phyloP scores from a whole-genome alignment of 2,797 vertebrate genomes.

The Microctenopoma stevenorrisi region DNA sequence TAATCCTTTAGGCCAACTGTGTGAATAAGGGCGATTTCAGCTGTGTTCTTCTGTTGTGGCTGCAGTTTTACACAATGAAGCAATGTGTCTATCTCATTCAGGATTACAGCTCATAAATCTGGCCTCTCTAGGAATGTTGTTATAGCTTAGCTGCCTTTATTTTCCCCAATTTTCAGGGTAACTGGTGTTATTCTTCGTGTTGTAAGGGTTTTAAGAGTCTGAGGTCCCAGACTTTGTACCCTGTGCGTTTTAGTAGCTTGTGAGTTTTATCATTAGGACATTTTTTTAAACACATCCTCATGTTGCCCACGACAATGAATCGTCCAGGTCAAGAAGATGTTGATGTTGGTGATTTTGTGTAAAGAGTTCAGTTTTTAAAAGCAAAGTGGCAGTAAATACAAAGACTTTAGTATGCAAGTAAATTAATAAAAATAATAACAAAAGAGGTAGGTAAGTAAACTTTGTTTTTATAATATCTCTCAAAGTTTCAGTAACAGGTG shows the following conservation, averaged over 20 bases:
- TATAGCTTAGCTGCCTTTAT: slow-evolving; percentile 24
- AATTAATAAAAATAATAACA: too few relatives aligned
- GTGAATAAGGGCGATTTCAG: slow-evolving; percentile 22
- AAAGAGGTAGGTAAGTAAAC: neutral
- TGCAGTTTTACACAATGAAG: slow-evolving; percentile 36
- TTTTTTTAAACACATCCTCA: slow-evolving; percentile 34
- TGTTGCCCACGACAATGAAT: neutral
- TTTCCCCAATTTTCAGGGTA: slow-evolving; percentile 18
- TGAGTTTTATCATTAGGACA: slow-evolving; percentile 13
- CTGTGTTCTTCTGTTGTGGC: slow-evolving; percentile 17
- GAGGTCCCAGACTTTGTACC: slow-evolving; percentile 42
- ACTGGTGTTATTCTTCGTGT: slow-evolving; percentile 36
- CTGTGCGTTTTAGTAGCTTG: slow-evolving; percentile 22
- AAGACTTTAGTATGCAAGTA: neutral
- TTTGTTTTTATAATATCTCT: neutral
- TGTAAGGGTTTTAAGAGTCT: slow-evolving; percentile 40
- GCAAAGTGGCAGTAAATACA: too few relatives aligned
- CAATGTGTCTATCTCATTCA: slow-evolving; percentile 34
- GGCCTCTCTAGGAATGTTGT: slow-evolving; percentile 36
- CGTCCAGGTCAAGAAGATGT: neutral
- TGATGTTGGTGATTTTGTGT: neutral
- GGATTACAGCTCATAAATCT: slow-evolving; percentile 50
- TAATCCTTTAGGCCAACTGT: slow-evolving; percentile 29
- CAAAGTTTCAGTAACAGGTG: neutral
- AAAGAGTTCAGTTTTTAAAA: neutral